Base-by-base conservation (phyloP, 2,888 invertebrate species). In the Matsumyia berberina region DNA sequence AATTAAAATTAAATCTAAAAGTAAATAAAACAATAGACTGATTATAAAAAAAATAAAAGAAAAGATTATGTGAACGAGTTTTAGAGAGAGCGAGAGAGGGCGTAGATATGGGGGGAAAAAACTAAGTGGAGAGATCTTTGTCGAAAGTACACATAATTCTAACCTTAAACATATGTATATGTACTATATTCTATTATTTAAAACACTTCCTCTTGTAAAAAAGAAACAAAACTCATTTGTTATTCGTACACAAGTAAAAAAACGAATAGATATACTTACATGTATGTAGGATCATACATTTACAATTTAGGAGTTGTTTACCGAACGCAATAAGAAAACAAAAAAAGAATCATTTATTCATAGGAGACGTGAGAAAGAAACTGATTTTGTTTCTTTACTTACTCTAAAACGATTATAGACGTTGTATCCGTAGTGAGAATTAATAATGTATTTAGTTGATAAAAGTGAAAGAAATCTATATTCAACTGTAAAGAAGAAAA, bases 11-110 rank as follows among this genome's bases (percentile, higher is more conserved):
- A 60, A 60, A 42, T 62, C 60, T 55, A 66, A 58, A 60, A 35
- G 69, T 58, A 42, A 76, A 76, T 35, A 67, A 67, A 83, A 79
- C 83, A 83, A 83, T 79, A 83, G 83, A 83, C 83, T 83, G 83
- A 83, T 79, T 49, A 66, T 69, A 69, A 78, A 67, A 33, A 60
- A 55, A 60, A 53, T 44, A 53, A 62, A 67, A 29, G 67, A 46
- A 57, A 29, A 11, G 37, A 70, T 24, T 24, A 24, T 44, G 39
- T 55, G 24, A 67, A 57, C 42, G 60, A 69, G 55, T 69, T 73
- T 15, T 33, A 57, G 33, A 66, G 51, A 46, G 19, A 35, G 12
- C 53, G 53, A 73, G 12, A 53, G 44, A 42, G n/a, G 31, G 37
- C n/a, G 2, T 24, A 24, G 24, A 24, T 24, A 24, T 24, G 4